Evolutionary conservation across 2,113 vertebrate genomes (phyloP).

Genomic region (Cynocephalus volans): DNA sequence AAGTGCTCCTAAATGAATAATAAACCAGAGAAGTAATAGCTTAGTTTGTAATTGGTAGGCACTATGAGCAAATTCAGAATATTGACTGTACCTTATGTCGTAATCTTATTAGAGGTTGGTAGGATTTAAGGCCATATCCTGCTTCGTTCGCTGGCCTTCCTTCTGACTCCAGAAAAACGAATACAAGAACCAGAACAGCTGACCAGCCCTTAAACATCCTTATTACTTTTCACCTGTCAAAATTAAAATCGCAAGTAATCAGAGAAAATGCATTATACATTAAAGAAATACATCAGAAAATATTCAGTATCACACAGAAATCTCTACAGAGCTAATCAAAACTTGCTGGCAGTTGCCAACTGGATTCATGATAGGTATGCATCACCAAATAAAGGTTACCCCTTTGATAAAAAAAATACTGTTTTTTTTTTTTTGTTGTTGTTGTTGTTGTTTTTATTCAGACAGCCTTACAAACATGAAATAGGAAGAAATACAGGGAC

Average conservation of each 20-base stretch:
- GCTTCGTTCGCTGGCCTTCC: constrained; percentile 89
- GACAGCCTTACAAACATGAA: neutral
- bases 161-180: constrained; percentile 86
- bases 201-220: constrained; percentile 89
- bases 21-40: constrained; percentile 30
- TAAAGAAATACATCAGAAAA: constrained; percentile 20
- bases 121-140: constrained; percentile 84
- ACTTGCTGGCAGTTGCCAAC: neutral
- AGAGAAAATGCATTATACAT: constrained; percentile 57
- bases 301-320: neutral
- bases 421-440: too few species aligned
- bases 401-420: neutral
- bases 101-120: constrained; percentile 87
- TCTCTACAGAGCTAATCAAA: neutral
- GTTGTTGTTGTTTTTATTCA: too few species aligned
- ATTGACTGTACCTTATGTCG: constrained; percentile 90
- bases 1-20: neutral
- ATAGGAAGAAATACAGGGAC: neutral
- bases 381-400: neutral
- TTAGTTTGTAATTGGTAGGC: neutral
- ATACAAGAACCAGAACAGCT: constrained; percentile 87
- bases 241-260: constrained; percentile 77
- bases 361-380: neutral
- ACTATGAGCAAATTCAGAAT: neutral
- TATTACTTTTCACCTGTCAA: constrained; percentile 85